Conservation (phyloP, 2,113 vertebrate genomes). For the Aleadryas rufinucha region DNA sequence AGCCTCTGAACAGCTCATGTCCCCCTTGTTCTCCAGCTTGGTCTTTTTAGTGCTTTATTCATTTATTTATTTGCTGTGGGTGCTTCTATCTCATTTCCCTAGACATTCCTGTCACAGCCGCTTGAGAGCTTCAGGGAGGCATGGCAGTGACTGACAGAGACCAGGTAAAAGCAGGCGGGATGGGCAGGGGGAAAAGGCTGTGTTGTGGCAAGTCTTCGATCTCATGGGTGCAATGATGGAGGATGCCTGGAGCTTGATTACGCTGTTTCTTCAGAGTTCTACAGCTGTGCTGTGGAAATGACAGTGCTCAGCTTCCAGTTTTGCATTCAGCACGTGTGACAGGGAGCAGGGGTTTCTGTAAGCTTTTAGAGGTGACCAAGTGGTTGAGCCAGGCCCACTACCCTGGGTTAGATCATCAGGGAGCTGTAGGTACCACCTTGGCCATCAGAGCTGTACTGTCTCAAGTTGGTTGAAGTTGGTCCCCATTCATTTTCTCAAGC, state of each 20-base stretch:
- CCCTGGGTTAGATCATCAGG: background rate
- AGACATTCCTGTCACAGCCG: background rate
- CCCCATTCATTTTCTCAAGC: background rate
- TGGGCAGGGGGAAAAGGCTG: background rate
- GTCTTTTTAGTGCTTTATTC: constrained; percentile 26
- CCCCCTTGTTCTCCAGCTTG: constrained; percentile 6
- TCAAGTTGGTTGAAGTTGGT: background rate
- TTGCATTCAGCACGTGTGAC: background rate
- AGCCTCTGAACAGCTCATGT: constrained; percentile 51
- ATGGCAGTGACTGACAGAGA: background rate
- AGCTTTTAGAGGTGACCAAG: background rate
- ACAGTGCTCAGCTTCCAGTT: background rate
- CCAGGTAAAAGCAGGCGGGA: background rate
- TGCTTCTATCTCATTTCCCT: constrained; percentile 32
- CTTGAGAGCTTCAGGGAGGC: background rate
- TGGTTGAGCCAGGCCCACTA: background rate
- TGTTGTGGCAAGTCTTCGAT: background rate
- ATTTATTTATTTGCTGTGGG: constrained; percentile 44
- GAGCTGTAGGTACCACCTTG: background rate
- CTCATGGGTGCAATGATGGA: background rate
- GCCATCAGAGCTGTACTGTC: background rate
- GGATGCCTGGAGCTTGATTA: background rate
- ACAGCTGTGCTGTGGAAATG: background rate
- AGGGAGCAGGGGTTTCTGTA: background rate
- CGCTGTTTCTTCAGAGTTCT: background rate